These are phyloP conservation scores for Microtus richardsoni DNA, from an alignment of 2,113 vertebrate genomes.

Conservation along the genomic window DNA sequence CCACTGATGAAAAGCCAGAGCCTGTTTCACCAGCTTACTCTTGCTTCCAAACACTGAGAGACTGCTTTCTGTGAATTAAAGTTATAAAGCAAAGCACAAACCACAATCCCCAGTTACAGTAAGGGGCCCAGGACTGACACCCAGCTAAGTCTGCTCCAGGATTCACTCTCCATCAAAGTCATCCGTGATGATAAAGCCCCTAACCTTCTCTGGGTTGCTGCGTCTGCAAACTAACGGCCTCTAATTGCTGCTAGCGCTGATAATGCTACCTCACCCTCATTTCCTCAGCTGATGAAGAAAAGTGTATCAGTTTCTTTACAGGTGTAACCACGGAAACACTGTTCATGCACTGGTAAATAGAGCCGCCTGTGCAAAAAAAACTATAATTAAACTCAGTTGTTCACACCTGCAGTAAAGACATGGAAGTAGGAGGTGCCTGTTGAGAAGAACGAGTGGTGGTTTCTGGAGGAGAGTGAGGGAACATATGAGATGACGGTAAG, in stretches of 20 bases:
- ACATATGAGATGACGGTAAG: not conserved
- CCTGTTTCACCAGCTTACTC: not conserved
- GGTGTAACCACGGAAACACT: not conserved
- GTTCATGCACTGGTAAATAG: not conserved
- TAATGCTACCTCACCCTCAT: not conserved
- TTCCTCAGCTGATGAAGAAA: not conserved
- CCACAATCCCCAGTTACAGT: not conserved
- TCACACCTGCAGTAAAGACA: not conserved
- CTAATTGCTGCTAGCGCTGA: not conserved
- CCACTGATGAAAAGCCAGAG: not conserved
- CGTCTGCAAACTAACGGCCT: no score
- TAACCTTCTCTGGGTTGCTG: not conserved
- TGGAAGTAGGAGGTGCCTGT: not conserved
- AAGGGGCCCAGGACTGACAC: not conserved
- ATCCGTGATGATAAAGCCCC: not conserved
- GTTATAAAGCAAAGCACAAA: not conserved
- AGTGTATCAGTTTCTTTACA: not conserved
- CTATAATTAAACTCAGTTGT: not conserved
- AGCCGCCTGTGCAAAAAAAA: not conserved
- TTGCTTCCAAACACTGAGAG: not conserved
- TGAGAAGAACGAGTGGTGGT: not conserved
- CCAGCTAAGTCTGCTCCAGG: not conserved
- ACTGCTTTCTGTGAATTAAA: slow-evolving; percentile 18
- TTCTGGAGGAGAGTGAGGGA: not conserved
- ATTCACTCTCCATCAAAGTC: slow-evolving; percentile 34